Evolutionary conservation across 2,888 invertebrate genomes (phyloP).

Genomic region (Pyrgus malvae): DNA sequence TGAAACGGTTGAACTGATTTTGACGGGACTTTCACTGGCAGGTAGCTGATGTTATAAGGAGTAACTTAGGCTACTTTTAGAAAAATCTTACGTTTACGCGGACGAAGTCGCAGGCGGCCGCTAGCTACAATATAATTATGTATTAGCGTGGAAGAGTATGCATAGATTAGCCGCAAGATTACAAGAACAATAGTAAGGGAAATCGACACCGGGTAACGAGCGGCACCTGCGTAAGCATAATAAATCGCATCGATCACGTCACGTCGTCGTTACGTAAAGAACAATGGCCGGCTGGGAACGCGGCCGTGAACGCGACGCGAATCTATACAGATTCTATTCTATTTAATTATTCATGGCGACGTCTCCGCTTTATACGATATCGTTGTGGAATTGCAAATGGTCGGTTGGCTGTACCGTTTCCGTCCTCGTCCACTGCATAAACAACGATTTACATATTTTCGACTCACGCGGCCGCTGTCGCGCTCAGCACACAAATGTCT

Average conservation of each 20-base stretch:
- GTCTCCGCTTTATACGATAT: conserved; percentile 64
- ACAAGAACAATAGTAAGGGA: conserved; percentile 62
- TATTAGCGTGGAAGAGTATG: conserved; percentile 27
- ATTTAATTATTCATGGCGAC: conserved; percentile 65
- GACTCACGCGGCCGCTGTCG: conserved; percentile 34
- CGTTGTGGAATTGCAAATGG: conserved; percentile 64
- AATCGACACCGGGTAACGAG: conserved; percentile 61
- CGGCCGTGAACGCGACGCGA: conserved; percentile 68
- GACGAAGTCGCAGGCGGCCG: neutral
- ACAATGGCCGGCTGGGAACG: conserved; percentile 73
- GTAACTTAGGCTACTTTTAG: no score
- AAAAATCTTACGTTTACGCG: no score
- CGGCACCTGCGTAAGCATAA: conserved; percentile 61
- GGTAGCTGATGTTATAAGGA: no score
- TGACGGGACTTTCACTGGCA: no score
- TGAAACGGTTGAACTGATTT: no score
- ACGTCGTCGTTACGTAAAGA: conserved; percentile 70
- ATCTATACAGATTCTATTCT: conserved; percentile 43
- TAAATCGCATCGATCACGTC: conserved; percentile 49
- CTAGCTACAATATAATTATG: conserved; percentile 7
- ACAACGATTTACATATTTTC: conserved; percentile 66
- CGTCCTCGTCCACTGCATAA: conserved; percentile 56
- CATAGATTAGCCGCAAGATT: conserved; percentile 47
- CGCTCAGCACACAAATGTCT: conserved; percentile 45
- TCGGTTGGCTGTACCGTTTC: conserved; percentile 65